Conservation (phyloP, 2,888 invertebrate species). For the Xestoiulus laeticollis region DNA sequence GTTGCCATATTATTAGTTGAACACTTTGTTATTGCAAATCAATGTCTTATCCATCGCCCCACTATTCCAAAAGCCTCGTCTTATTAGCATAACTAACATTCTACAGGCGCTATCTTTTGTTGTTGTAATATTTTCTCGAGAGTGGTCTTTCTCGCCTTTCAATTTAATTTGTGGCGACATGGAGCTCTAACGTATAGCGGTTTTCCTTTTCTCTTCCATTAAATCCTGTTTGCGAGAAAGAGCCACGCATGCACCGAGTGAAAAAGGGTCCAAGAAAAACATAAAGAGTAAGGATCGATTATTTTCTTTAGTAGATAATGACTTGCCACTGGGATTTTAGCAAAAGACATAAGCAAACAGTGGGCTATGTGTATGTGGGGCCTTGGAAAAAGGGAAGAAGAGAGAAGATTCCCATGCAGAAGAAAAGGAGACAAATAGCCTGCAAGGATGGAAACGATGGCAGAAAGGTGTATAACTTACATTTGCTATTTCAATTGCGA, state of each 20-base stretch:
- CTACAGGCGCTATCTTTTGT: constrained; percentile 10
- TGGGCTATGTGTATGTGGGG: too few relatives aligned
- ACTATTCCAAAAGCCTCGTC: background rate
- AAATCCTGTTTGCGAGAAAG: constrained; percentile 17
- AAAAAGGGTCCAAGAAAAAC: constrained; percentile 26
- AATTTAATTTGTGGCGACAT: constrained; percentile 2
- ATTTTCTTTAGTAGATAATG: constrained; percentile 26
- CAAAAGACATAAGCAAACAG: constrained; percentile 26
- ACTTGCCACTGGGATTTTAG: constrained; percentile 26
- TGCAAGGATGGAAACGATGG: constrained; percentile 7
- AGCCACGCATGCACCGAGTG: background rate
- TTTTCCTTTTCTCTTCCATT: constrained; percentile 12
- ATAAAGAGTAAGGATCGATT: constrained; percentile 26
- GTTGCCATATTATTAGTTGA: background rate
- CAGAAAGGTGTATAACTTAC: constrained; percentile 26
- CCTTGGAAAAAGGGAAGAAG: background rate
- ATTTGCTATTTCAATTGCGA: constrained; percentile 26
- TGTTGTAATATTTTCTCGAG: constrained; percentile 26
- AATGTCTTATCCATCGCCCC: background rate
- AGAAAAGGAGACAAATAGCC: constrained; percentile 26
- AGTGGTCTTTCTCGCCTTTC: constrained; percentile 26
- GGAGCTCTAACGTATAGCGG: background rate
- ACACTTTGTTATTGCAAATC: constrained; percentile 14
- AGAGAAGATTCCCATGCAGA: background rate
- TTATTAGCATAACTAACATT: constrained; percentile 26